Percentiles rank a stretch among this genome's conserved stretches.
Evolutionary conservation across 1,140 invertebrate genomes (phyloP).

Genomic region (Tenebrio molitor): DNA sequence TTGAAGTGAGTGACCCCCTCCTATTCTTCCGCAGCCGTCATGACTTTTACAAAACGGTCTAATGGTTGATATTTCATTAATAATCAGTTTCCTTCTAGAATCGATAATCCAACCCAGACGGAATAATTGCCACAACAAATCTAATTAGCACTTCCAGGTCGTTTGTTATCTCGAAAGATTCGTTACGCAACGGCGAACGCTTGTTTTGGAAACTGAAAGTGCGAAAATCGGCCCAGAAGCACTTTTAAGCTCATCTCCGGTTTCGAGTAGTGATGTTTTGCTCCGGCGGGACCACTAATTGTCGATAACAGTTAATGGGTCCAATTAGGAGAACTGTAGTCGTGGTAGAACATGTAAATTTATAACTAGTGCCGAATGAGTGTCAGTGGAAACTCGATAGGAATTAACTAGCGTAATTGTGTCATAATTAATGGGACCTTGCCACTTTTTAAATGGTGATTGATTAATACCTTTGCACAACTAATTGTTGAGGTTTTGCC

Average conservation of each 20-base stretch:
- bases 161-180: constrained; percentile 9
- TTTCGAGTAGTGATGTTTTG: too few species aligned
- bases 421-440: not conserved
- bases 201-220: constrained; percentile 2
- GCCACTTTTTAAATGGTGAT: not conserved
- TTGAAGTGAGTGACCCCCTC: constrained; percentile 48
- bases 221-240: not conserved
- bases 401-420: too few species aligned
- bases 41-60: constrained; percentile 32
- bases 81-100: constrained; percentile 10
- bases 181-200: not conserved
- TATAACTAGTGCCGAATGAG: not conserved
- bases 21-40: constrained; percentile 14
- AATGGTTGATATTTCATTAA: constrained; percentile 8
- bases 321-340: too few species aligned
- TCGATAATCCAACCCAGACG: not conserved
- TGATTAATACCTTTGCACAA: too few species aligned
- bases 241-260: too few species aligned
- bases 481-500: not conserved
- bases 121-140: constrained; percentile 22
- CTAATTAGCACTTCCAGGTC: constrained; percentile 20
- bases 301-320: too few species aligned
- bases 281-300: too few species aligned
- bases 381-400: too few species aligned
- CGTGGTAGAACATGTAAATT: too few species aligned